phyloP scores from a whole-genome alignment of 2,888 invertebrate species.

The Mythimna loreyi region DNA sequence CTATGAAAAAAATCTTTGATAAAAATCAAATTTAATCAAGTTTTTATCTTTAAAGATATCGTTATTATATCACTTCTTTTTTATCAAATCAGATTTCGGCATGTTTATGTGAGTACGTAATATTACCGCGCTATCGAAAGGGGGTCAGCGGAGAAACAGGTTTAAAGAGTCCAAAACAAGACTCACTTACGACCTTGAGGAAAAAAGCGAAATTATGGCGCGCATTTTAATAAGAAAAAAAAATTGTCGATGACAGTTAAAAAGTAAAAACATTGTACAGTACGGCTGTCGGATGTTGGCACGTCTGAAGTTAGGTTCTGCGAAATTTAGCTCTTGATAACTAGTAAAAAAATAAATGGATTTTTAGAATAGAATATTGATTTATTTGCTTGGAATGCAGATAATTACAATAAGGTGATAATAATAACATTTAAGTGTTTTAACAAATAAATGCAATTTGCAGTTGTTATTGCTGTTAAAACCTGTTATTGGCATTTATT shows the following conservation, averaged over 20 bases:
- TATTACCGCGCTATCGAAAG: conserved; percentile 33
- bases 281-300: too few species aligned
- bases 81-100: conserved; percentile 29
- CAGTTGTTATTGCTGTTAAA: too few species aligned
- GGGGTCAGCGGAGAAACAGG: conserved; percentile 50
- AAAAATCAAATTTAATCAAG: conserved; percentile 30
- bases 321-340: too few species aligned
- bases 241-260: not conserved
- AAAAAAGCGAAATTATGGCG: conserved; percentile 38
- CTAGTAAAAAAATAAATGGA: too few species aligned
- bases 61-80: conserved; percentile 22
- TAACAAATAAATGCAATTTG: too few species aligned
- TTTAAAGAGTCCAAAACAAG: conserved; percentile 38
- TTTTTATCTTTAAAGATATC: conserved; percentile 20
- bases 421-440: too few species aligned
- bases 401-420: too few species aligned
- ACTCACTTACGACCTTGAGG: conserved; percentile 48
- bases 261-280: conserved; percentile 1
- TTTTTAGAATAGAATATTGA: too few species aligned
- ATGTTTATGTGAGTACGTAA: conserved; percentile 30
- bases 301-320: too few species aligned
- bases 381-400: too few species aligned
- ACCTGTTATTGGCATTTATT: too few species aligned
- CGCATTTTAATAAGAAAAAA: conserved; percentile 20
- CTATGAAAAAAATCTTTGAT: conserved; percentile 16